These are phyloP conservation scores for Biston betularia DNA, from an alignment of 2,888 invertebrate species.

Conservation along the genomic window DNA sequence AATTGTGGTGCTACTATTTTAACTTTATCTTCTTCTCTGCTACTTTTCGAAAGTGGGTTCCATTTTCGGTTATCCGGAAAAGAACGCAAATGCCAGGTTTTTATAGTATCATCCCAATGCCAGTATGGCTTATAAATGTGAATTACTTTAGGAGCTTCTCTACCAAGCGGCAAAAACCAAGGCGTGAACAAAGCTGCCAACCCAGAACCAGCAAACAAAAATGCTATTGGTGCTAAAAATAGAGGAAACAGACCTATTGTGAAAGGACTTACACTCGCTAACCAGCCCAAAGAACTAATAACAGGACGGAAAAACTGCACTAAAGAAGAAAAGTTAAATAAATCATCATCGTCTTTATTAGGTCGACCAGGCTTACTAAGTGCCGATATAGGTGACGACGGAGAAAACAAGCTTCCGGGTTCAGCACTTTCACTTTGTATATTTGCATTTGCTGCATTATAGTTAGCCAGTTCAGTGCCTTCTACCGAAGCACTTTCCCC, in stretches of 20 bases:
- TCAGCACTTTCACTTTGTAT: slow-evolving; percentile 62
- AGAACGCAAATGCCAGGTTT: slow-evolving; percentile 81
- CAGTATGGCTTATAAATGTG: slow-evolving; percentile 80
- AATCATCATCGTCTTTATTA: slow-evolving; percentile 74
- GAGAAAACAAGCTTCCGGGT: slow-evolving; percentile 56
- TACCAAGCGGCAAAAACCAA: slow-evolving; percentile 85
- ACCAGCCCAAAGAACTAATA: slow-evolving; percentile 79
- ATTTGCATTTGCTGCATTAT: slow-evolving; percentile 64
- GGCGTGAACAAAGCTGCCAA: slow-evolving; percentile 88
- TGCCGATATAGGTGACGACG: slow-evolving; percentile 62
- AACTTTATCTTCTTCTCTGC: slow-evolving; percentile 45
- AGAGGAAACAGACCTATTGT: slow-evolving; percentile 86
- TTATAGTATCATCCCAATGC: slow-evolving; percentile 86
- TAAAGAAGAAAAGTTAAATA: slow-evolving; percentile 79
- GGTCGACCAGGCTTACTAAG: slow-evolving; percentile 64
- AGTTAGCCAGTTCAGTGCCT: slow-evolving; percentile 67
- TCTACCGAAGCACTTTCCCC: slow-evolving; percentile 73
- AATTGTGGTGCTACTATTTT: slow-evolving; percentile 51
- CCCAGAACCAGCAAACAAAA: slow-evolving; percentile 88
- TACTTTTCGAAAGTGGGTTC: slow-evolving; percentile 52
- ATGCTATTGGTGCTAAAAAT: slow-evolving; percentile 87
- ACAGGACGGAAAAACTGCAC: slow-evolving; percentile 82
- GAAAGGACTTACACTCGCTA: slow-evolving; percentile 86
- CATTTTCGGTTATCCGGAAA: slow-evolving; percentile 68
- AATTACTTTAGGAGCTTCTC: slow-evolving; percentile 73